These are phyloP conservation scores for Boleophthalmus pectinirostris DNA, from an alignment of 2,113 vertebrate genomes.

Conservation along the genomic window DNA sequence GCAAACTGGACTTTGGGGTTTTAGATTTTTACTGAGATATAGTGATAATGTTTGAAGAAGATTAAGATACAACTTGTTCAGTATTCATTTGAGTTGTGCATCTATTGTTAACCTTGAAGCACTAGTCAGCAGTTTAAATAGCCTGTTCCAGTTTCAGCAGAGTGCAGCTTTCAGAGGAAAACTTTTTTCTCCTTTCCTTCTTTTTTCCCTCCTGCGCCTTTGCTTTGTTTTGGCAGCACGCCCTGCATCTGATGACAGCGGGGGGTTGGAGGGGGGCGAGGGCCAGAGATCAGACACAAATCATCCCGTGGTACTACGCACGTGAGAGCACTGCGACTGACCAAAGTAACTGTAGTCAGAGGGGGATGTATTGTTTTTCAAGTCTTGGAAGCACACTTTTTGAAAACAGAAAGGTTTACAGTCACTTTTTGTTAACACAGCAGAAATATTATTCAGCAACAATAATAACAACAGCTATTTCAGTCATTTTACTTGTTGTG, in stretches of 20 bases:
- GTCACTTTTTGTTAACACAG: not conserved
- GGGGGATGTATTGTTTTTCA: not conserved
- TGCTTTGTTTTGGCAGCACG: conserved; percentile 62
- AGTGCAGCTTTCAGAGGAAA: conserved; percentile 44
- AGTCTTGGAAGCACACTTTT: not conserved
- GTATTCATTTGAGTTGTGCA: conserved; percentile 23
- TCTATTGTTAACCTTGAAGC: conserved; percentile 32
- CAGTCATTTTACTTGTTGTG: not conserved
- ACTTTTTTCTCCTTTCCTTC: conserved; percentile 20
- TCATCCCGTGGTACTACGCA: conserved; percentile 61
- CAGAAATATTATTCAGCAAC: not conserved
- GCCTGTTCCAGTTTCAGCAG: conserved; percentile 49
- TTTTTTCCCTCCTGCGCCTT: conserved; percentile 18
- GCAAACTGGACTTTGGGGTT: not conserved
- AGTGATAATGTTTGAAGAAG: not conserved
- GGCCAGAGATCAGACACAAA: conserved; percentile 64
- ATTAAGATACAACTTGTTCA: conserved; percentile 17
- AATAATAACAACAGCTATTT: not conserved
- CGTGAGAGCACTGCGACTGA: conserved; percentile 62
- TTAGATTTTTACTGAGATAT: conserved; percentile 1
- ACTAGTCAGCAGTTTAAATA: conserved; percentile 52
- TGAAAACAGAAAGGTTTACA: not conserved
- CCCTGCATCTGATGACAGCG: conserved; percentile 24
- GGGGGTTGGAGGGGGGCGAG: conserved; percentile 29
- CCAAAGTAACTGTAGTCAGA: conserved; percentile 16